Evolutionary conservation across 2,113 vertebrate species (phyloP), one percentile per base, ranked within the genome.

Genomic region (Nicator chloris): DNA sequence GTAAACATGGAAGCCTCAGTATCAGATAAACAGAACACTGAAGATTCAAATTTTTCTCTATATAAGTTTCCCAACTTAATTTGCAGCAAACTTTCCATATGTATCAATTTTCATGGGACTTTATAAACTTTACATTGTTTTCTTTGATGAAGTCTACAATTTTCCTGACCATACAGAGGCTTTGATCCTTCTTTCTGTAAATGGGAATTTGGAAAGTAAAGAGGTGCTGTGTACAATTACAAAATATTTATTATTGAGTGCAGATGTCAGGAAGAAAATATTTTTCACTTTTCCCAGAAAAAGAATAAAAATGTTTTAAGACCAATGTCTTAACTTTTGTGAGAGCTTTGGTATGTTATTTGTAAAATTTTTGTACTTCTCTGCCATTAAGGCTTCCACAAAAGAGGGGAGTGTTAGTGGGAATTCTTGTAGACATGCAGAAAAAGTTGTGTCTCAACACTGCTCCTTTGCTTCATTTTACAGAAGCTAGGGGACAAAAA

Each of bases 1-100:
- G 59, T 88, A 95, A 96, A 95, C 84, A 93, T 13, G 79, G 61
- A 95, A 92, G 49, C 69, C 59, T 61, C 78, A 66, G 71, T 51
- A 63, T 77, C 59, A 91, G 78, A 92, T 77, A 88, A 95, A 89
- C 57, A 90, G 42, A 92, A 44, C 50, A 82, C 0, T 77, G 72
- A 73, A 64, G 42, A 90, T 70, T 80, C 57, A 24, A 7, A 0
- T 11, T 85, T 60, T 77, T 91, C 83, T 80, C 53, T 75, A 18
- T 15, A 23, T 14, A 47, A 51, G 27, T 53, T 83, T 94, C 68
- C 63, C 54, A 80, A 51, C 26, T n/a, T 92, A 80, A 90, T 81
- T 94, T 75, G 35, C 59, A 85, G 42, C 19, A 87, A 95, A 37
- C 4, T 91, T 94, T 82, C 73, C 39, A 11, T 87, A 70, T 26